Percentiles rank a stretch among this genome's conserved stretches.
phyloP scores from a whole-genome alignment of 2,113 vertebrate species.

The Camelus bactrianus region DNA sequence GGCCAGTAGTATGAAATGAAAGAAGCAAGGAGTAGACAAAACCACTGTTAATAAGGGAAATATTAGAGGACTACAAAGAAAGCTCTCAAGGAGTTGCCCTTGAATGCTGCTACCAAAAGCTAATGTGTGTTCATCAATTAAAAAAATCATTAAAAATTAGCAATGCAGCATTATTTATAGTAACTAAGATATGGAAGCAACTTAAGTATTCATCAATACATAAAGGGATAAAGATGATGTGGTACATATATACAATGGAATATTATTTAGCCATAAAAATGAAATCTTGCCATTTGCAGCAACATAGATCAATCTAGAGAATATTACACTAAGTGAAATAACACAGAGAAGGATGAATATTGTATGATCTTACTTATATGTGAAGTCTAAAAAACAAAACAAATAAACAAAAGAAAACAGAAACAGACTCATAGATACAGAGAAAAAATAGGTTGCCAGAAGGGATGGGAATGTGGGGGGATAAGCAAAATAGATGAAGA shows the following conservation, averaged over 20 bases:
- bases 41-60: neutral
- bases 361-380: neutral
- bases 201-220: neutral
- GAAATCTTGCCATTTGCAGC: neutral
- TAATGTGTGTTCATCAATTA: neutral
- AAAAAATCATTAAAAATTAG: neutral
- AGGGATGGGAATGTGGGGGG: neutral
- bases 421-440: neutral
- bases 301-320: neutral
- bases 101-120: neutral
- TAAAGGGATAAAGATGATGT: neutral
- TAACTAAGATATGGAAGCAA: neutral
- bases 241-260: neutral
- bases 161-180: neutral
- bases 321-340: neutral
- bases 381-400: neutral
- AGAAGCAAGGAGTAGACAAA: neutral
- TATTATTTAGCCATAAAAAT: neutral
- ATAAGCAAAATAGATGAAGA: neutral
- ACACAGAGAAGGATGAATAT: neutral
- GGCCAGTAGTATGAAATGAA: neutral
- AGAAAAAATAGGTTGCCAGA: neutral
- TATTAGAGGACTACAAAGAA: neutral
- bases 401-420: neutral
- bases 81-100: neutral